Base-by-base conservation (phyloP, 2,888 invertebrate genomes). In the Drosophila kambysellisi region DNA sequence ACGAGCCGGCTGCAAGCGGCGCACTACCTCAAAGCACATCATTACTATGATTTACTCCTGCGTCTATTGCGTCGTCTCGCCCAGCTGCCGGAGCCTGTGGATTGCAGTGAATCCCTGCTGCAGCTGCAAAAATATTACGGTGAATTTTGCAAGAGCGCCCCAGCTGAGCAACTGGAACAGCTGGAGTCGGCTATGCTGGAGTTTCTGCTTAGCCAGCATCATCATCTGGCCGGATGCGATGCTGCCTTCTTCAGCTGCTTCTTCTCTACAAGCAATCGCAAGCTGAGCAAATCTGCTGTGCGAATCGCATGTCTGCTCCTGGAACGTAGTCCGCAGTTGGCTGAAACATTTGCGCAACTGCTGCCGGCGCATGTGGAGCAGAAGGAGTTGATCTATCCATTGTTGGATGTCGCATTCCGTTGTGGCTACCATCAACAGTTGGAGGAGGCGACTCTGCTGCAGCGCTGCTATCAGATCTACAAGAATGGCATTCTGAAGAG, bases 171-270 rank as follows among this genome's bases (percentile, higher is more conserved):
- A 84, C 88, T 95, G 32, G 94, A 94, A 5, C 92, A 91, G 51
- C 92, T 96, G 81, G 96, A 96, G 79, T 92, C 91, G 7, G 91
- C 94, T 3, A 89, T 96, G 12, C 89, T 94, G 15, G 91, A 93
- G 70, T 96, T 96, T 90, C 93, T 96, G 25, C 91, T 94, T 69
- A 93, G 93, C 59, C 96, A 95, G 92, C 95, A 96, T 46, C 95
- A 95, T 83, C 94, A 94, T 82, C 93, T 95, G 6, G 88, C 92
- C 17, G 89, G 92, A 20, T 90, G 96, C 15, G 92, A 94, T 20
- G 91, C 92, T n/a, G 93, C 95, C 65, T 92, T 95, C 65, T 95
- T 95, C 75, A 92, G 93, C 74, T 93, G 94, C 56, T 94, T 95
- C 68, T 94, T 96, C 77, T 83, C 92, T 56, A 92, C 94, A 4